Evolutionary conservation across 2,888 invertebrate species (phyloP), one percentile per base, ranked within the genome.

Genomic region (Helleia helle): DNA sequence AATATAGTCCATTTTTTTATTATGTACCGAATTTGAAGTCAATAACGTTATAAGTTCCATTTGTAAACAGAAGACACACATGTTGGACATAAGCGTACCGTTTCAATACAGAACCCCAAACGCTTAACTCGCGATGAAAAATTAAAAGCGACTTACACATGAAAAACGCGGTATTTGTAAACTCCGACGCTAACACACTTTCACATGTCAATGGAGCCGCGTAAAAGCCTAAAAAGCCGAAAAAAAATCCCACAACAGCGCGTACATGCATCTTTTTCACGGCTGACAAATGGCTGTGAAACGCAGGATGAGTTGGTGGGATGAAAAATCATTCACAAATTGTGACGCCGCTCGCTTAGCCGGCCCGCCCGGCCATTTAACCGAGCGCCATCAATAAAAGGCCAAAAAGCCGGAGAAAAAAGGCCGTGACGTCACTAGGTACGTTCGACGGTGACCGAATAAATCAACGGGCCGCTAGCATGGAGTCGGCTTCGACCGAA

Each of bases 201-300:
- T 79, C 72, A 68, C 80, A 79, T 83, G 83, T 83, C 83, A 79
- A 79, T 81, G 80, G 76, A 70, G 72, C 65, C 71, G 62, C 73
- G 80, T 83, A 77, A 84, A 83, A 84, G 83, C 83, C 71, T 69
- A 73, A 81, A 81, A 81, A 73, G 65, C 62, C 57, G 56, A 65
- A 72, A 75, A 71, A 70, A 66, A 64, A 50, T 43, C 43, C 51
- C 53, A 58, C 56, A 62, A 60, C 59, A 59, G 55, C 64, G 59
- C 60, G 64, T 70, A 71, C 79, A 76, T 76, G 81, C 80, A 76
- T 83, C 83, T 80, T 79, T 75, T 72, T 75, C 79, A 65, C 63
- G 65, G 63, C 76, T 84, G 84, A 84, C 84, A 84, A 84, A 83
- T 84, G 83, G 83, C 66, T 65, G 68, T 74, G 72, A 74, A 76